Evolutionary conservation across 1,140 invertebrate species (phyloP).

Genomic region (silkworm (Bombyx mori)): ASM3026992v2 NC_085111.1:11154001-11154500

Average conservation of each 20-base stretch:
- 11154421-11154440: not conserved
- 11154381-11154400: slow-evolving; percentile 31
- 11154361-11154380: slow-evolving; percentile 43
- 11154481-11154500: no score
- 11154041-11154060: no score
- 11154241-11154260: slow-evolving; percentile 4
- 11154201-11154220: slow-evolving; percentile 10
- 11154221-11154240: slow-evolving; percentile 12
- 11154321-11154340: slow-evolving; percentile 55
- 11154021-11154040: no score
- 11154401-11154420: slow-evolving; percentile 23
- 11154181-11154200: no score
- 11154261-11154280: slow-evolving; percentile 2
- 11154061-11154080: no score
- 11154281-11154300: slow-evolving; percentile 20
- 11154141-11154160: slow-evolving; percentile 6
- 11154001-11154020: no score
- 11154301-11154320: slow-evolving; percentile 40
- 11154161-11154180: slow-evolving; percentile 4
- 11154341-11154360: slow-evolving; percentile 64
- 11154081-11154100: no score
- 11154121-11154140: slow-evolving; percentile 1
- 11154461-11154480: no score
- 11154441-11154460: not conserved
- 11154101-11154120: slow-evolving; percentile 5